A percentile compares a stretch with the other conserved stretches of the same genome.
Conservation (phyloP, 2,888 invertebrate genomes). For the Amiota mariae region DNA sequence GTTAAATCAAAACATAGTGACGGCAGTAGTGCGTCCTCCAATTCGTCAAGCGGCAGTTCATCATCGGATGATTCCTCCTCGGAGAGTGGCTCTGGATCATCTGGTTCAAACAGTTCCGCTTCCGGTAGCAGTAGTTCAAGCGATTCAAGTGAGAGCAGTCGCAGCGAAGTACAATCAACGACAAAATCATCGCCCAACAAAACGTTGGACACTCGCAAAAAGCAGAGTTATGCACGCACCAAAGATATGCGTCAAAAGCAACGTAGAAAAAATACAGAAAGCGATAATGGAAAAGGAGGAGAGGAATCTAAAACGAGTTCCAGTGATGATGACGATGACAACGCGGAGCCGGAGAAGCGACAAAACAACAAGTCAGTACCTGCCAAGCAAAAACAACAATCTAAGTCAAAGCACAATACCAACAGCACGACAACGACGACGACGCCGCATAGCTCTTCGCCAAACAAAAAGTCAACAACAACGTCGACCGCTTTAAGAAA, state of each 20-base stretch:
- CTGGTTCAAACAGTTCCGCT: constrained; percentile 53
- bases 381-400: constrained; percentile 55
- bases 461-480: constrained; percentile 37
- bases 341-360: constrained; percentile 43
- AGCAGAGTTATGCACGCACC: constrained; percentile 65
- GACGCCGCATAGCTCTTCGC: constrained; percentile 19
- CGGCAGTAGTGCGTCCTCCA: constrained; percentile 59
- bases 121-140: constrained; percentile 53
- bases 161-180: constrained; percentile 46
- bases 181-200: constrained; percentile 53
- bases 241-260: constrained; percentile 67
- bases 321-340: constrained; percentile 49
- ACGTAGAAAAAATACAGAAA: constrained; percentile 55
- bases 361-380: constrained; percentile 55
- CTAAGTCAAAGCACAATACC: constrained; percentile 59
- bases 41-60: constrained; percentile 66
- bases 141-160: constrained; percentile 49
- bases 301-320: constrained; percentile 48
- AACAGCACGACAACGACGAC: constrained; percentile 1
- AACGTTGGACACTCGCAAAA: constrained; percentile 50
- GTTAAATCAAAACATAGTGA: constrained; percentile 28
- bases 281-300: constrained; percentile 46
- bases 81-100: constrained; percentile 55
- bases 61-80: constrained; percentile 69
- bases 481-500: constrained; percentile 37